Conservation (phyloP, 2,797 vertebrate species). For the Ara ararauna region DNA sequence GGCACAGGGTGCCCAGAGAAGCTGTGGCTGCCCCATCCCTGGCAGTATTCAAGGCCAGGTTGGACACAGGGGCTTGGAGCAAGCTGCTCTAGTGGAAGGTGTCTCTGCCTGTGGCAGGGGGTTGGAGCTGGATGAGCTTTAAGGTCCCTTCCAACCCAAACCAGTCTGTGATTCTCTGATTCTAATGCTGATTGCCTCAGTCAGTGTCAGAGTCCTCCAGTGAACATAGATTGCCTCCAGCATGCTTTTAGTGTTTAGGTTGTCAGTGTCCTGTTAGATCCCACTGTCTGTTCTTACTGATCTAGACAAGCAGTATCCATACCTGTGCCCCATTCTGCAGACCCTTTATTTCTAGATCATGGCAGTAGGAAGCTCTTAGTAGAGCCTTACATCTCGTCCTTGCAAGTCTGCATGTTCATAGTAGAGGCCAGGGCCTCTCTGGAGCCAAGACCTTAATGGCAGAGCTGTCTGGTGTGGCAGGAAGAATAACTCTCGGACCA, state of each 20-base stretch:
- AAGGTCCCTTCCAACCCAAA: neutral
- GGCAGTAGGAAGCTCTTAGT: neutral
- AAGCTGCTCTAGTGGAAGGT: neutral
- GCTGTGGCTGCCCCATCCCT: too few species aligned
- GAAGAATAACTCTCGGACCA: neutral
- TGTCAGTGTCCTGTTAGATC: neutral
- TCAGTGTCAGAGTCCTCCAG: rapidly evolving
- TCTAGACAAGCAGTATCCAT: neutral
- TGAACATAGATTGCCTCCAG: neutral
- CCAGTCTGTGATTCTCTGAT: neutral
- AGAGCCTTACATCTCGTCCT: neutral
- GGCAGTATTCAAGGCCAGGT: too few species aligned
- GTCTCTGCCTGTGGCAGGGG: rapidly evolving
- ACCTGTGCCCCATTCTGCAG: neutral
- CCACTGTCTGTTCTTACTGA: neutral
- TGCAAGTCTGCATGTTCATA: neutral
- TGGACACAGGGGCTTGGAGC: too few species aligned
- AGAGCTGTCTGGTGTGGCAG: neutral
- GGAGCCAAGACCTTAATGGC: neutral
- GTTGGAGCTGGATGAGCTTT: neutral
- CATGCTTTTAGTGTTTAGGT: neutral
- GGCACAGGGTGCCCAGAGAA: too few species aligned
- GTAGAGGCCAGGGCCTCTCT: neutral
- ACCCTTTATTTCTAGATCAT: neutral
- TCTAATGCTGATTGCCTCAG: neutral